Base-by-base conservation (phyloP, 64 coral and sea anemone genomes). In the Platygyra sinensis region DNA sequence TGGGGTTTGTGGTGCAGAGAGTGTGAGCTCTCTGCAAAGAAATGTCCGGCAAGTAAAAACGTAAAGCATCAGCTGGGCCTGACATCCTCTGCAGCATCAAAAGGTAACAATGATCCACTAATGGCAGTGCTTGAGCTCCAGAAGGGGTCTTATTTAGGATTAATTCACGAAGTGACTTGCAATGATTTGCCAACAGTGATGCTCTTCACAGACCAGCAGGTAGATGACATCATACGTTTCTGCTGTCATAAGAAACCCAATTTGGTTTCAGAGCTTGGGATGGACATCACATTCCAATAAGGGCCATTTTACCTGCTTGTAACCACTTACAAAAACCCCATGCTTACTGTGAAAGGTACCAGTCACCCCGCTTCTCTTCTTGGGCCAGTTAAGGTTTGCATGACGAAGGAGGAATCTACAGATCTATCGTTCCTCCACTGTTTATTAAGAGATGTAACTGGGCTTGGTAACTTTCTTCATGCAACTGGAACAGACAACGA, bases 101-200 rank as follows among this genome's bases (percentile, higher is more conserved):
- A 85, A 85, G 81, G 28, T n/a, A 85, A 25, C 81, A 79, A 28
- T 63, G 93, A 91, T 16, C 93, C 93, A 80, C 80, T 90, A 10
- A 76, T 85, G 33, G 85, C 89, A 28, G 93, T 94, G 31, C 24
- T 94, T n/a, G n/a, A n/a, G n/a, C n/a, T n/a, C 17, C 93, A 82
- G 76, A 94, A 94, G 74, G 31, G 62, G 12, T 75, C 80, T 13
- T 86, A 74, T 60, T 64, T 74, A 51, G 88, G 88, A 59, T 94
- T 81, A 67, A 78, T 91, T 87, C 16, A 83, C 57, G 89, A 91
- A 86, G 80, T 94, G 1, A 50, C 67, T 22, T 94, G 89, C 74
- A 94, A 94, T 75, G 88, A 94, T 91, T 82, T 94, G 30, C 88
- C 89, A 27, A 94, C 75, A 15, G 51, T 94, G 22, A 90, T 90